Conservation (phyloP, 2,797 vertebrate genomes). For the Tiaroga cobitis region DNA sequence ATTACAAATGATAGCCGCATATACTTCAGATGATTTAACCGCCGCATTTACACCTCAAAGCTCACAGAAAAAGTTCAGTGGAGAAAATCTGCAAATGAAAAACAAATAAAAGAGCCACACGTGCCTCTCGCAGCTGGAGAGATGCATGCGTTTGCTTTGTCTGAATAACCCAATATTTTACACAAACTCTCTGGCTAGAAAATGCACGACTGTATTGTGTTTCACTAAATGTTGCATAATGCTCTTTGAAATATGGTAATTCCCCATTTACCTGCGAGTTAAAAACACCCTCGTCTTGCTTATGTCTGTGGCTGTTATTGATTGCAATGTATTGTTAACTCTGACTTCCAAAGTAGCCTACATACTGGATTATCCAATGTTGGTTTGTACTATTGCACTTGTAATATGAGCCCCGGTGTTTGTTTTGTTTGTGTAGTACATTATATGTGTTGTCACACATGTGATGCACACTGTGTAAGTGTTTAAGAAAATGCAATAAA, state of each 20-base stretch:
- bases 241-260: slow-evolving; percentile 1
- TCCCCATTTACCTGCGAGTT: neutral
- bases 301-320: too few species aligned
- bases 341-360: too few species aligned
- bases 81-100: slow-evolving; percentile 22
- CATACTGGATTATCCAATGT: too few species aligned
- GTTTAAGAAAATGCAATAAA: too few species aligned
- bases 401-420: too few species aligned
- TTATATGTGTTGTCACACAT: too few species aligned
- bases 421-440: too few species aligned
- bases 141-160: neutral
- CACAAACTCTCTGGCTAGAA: neutral
- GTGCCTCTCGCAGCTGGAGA: slow-evolving; percentile 7
- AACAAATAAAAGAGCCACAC: slow-evolving; percentile 20
- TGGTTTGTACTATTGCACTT: too few species aligned
- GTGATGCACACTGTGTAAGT: neutral
- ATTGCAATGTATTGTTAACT: too few species aligned
- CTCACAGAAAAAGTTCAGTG: neutral
- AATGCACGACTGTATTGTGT: neutral
- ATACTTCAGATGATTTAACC: slow-evolving; percentile 23
- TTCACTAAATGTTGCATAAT: neutral
- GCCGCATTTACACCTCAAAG: slow-evolving; percentile 50
- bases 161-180: slow-evolving; percentile 8
- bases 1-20: slow-evolving; percentile 43
- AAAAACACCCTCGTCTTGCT: neutral